Percentiles rank a stretch among this genome's conserved stretches.
phyloP scores from a whole-genome alignment of 2,888 invertebrate species.

The Omphaloscelis lunosa region DNA sequence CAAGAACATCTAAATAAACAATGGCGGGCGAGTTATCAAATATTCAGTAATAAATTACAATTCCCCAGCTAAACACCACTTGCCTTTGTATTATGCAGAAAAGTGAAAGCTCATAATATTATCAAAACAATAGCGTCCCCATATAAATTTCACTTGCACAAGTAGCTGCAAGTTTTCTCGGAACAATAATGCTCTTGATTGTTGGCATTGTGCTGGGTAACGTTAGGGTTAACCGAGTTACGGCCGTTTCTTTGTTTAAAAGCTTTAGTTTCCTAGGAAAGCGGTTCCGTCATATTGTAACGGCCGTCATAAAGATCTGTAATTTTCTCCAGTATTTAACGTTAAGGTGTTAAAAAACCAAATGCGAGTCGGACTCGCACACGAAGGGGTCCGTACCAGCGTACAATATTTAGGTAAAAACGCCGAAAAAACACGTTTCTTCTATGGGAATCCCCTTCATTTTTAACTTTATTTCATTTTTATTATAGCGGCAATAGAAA shows the following conservation, averaged over 20 bases:
- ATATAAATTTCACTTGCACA: conserved; percentile 69
- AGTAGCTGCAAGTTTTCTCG: conserved; percentile 65
- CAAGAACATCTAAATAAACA: conserved; percentile 45
- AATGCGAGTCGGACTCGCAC: too few relatives aligned
- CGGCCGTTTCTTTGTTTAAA: conserved; percentile 54
- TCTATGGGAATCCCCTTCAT: too few relatives aligned
- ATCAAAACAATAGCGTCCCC: conserved; percentile 74
- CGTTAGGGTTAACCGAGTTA: conserved; percentile 62
- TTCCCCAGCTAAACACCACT: conserved; percentile 59
- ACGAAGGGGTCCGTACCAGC: too few relatives aligned
- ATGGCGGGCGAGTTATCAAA: conserved; percentile 53
- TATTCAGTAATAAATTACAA: conserved; percentile 67
- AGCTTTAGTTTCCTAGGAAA: not conserved
- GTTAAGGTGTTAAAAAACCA: not conserved
- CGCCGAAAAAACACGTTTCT: too few relatives aligned
- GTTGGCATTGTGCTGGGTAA: conserved; percentile 63
- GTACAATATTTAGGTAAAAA: too few relatives aligned
- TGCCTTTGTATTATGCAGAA: conserved; percentile 63
- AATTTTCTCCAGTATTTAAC: not conserved
- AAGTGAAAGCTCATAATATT: conserved; percentile 72
- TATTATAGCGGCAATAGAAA: too few relatives aligned
- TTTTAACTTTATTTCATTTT: too few relatives aligned
- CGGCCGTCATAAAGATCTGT: not conserved
- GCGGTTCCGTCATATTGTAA: not conserved
- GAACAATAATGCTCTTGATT: conserved; percentile 66